These are phyloP conservation scores for Nemoura dubitans DNA, from an alignment of 2,888 invertebrate species.

Conservation along the genomic window DNA sequence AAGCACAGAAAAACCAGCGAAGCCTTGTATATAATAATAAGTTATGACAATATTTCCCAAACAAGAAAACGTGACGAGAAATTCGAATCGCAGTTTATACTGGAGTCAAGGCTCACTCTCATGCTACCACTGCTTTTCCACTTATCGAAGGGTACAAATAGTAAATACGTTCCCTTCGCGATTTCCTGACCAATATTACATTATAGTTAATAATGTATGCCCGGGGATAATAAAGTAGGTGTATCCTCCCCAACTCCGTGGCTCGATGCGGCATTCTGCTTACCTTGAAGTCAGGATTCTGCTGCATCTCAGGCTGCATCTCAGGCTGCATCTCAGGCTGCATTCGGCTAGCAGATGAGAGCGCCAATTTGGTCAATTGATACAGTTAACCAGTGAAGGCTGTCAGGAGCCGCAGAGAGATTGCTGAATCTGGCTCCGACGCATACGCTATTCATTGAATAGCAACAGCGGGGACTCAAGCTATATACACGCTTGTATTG, in stretches of 20 bases:
- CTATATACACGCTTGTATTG: too few relatives aligned
- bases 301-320: too few relatives aligned
- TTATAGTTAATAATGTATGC: neutral
- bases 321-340: too few relatives aligned
- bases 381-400: too few relatives aligned
- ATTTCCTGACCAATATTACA: neutral
- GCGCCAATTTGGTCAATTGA: neutral
- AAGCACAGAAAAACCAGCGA: neutral
- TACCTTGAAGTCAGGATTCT: too few relatives aligned
- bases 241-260: neutral
- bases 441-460: too few relatives aligned
- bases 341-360: too few relatives aligned
- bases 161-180: neutral
- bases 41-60: constrained; percentile 48
- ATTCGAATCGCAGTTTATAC: constrained; percentile 43
- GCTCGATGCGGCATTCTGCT: too few relatives aligned
- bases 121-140: neutral
- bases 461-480: too few relatives aligned
- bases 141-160: neutral
- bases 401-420: too few relatives aligned
- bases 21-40: constrained; percentile 34
- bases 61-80: constrained; percentile 45
- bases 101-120: neutral
- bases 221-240: neutral
- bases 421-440: too few relatives aligned